Percentiles rank a stretch among this genome's conserved stretches.
Conservation (phyloP, 1,140 invertebrate species). For the Atopsyche davidsoni region DNA sequence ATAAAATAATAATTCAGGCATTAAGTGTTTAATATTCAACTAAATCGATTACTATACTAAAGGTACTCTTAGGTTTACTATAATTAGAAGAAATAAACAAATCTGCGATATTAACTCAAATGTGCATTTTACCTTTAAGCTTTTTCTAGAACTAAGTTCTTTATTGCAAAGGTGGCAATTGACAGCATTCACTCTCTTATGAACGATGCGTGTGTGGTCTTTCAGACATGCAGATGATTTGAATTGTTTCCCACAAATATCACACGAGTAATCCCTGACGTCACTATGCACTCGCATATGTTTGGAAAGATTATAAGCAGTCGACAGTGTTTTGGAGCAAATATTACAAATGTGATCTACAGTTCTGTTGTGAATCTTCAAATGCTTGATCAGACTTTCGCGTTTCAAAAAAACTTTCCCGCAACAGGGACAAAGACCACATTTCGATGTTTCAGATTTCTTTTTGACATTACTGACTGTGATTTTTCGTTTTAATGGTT, state of each 20-base stretch:
- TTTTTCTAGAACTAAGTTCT: constrained; percentile 5
- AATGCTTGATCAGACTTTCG: not conserved
- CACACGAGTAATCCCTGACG: constrained; percentile 6
- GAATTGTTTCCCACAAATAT: constrained; percentile 10
- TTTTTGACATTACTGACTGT: no score
- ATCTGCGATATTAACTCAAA: no score
- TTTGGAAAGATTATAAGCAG: not conserved
- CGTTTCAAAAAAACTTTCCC: constrained; percentile 2
- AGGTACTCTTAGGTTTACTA: no score
- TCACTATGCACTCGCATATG: constrained; percentile 10
- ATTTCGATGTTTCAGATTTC: no score
- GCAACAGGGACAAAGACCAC: not conserved
- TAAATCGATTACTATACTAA: no score
- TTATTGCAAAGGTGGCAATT: constrained; percentile 8
- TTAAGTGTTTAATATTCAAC: no score
- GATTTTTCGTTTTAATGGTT: no score
- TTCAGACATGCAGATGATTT: constrained; percentile 9
- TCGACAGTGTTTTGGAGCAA: not conserved
- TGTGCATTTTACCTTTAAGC: constrained; percentile 17
- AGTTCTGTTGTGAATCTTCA: not conserved
- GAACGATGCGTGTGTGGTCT: constrained; percentile 7
- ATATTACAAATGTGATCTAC: not conserved
- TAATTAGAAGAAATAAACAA: no score
- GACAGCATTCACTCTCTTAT: constrained; percentile 5
- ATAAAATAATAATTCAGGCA: no score